Evolutionary conservation across 2,113 vertebrate species (phyloP).

Genomic region (Pomatorhinus ruficollis): DNA sequence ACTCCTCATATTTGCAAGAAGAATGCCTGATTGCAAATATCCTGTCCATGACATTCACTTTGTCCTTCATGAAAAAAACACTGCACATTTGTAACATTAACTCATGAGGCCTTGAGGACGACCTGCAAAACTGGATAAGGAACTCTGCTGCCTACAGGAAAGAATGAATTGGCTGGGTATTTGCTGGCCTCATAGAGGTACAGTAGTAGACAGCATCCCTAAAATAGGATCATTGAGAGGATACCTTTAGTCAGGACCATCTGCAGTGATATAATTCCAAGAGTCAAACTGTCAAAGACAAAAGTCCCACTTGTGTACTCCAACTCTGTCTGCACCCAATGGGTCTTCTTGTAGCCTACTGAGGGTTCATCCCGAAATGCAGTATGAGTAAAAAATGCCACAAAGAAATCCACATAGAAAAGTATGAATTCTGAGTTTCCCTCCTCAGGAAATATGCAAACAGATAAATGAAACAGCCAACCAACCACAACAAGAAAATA

Average conservation of each 20-base stretch:
- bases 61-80: neutral
- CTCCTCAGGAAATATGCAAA: neutral
- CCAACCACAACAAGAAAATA: neutral
- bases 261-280: neutral
- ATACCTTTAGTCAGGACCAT: neutral
- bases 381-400: neutral
- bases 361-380: neutral
- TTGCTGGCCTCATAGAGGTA: neutral
- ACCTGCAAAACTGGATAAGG: neutral
- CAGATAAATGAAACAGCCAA: neutral
- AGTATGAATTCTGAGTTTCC: neutral
- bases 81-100: neutral
- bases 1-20: neutral
- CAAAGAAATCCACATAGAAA: neutral
- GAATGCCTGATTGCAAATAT: neutral
- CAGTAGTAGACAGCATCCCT: neutral
- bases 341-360: neutral
- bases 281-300: neutral
- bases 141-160: fast-evolving
- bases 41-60: neutral
- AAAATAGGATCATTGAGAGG: neutral
- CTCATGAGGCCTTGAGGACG: neutral
- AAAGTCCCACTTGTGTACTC: neutral
- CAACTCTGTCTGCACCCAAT: neutral
- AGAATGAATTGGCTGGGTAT: neutral